Evolutionary conservation across 2,113 vertebrate species (phyloP).

Genomic region (Tetrax tetrax): DNA sequence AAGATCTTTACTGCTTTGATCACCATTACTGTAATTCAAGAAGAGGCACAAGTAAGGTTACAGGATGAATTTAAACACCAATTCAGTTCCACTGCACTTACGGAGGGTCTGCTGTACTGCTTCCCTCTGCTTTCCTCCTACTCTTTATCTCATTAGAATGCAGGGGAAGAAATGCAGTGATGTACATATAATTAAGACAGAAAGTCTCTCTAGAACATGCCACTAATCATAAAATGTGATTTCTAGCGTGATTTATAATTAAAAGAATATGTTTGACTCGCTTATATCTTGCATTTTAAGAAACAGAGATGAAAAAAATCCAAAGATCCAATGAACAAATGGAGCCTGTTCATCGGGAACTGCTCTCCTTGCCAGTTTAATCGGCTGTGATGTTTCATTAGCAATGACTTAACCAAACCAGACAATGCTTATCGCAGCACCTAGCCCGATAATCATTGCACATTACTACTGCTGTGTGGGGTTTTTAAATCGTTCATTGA

Average conservation of each 20-base stretch:
- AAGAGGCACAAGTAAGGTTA: not conserved
- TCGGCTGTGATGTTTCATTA: constrained; percentile 54
- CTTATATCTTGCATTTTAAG: not conserved
- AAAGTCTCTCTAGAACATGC: not conserved
- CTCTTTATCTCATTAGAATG: constrained; percentile 3
- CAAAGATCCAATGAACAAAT: not conserved
- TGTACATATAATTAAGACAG: not conserved
- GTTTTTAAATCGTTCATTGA: not conserved
- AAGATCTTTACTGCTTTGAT: constrained; percentile 56
- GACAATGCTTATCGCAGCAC: constrained; percentile 14
- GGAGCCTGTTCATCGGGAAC: not conserved
- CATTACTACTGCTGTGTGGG: not conserved
- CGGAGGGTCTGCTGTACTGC: not conserved
- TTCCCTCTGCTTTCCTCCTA: not conserved
- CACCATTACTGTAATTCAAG: constrained; percentile 25
- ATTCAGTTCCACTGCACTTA: not conserved
- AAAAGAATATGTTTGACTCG: not conserved
- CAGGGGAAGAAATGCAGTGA: not conserved
- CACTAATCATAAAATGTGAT: not conserved
- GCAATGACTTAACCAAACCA: constrained; percentile 53
- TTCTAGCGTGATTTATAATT: not conserved
- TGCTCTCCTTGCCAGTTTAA: constrained; percentile 29
- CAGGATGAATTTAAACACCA: constrained; percentile 23
- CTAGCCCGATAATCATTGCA: constrained; percentile 21
- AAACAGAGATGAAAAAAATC: not conserved